These are phyloP conservation scores for Reinhardtius hippoglossoides DNA, from an alignment of 2,113 vertebrate species.

Conservation along the genomic window DNA sequence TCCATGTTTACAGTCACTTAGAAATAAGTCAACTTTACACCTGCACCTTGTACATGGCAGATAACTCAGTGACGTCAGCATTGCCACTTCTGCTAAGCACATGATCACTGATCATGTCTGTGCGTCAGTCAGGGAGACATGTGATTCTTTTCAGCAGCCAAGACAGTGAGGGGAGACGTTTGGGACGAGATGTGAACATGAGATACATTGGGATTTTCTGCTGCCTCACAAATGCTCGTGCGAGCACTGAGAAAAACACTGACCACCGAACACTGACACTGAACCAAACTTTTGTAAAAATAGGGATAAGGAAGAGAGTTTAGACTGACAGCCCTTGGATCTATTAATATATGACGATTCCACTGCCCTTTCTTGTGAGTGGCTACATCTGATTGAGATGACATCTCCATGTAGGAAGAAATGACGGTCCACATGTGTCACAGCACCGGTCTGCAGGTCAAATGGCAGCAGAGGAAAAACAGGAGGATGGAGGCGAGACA, in stretches of 20 bases:
- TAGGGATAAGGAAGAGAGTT: no score
- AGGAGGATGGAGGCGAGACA: constrained; percentile 3
- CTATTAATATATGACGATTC: background rate
- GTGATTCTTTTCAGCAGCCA: background rate
- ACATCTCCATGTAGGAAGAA: constrained; percentile 63
- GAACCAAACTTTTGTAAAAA: no score
- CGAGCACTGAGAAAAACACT: no score
- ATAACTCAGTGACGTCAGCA: background rate
- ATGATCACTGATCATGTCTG: background rate
- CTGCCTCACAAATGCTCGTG: background rate
- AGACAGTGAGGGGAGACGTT: background rate
- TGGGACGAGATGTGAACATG: background rate
- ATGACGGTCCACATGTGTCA: constrained; percentile 44
- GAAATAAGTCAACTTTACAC: background rate
- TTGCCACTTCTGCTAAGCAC: constrained; percentile 3
- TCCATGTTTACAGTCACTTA: background rate
- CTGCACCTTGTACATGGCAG: background rate
- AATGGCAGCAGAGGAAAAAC: constrained; percentile 53
- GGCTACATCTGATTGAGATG: constrained; percentile 51
- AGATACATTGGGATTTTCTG: background rate
- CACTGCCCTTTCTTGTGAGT: constrained; percentile 5
- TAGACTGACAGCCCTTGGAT: background rate
- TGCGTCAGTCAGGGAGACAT: background rate
- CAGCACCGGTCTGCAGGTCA: constrained; percentile 10
- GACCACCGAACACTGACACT: no score